These are phyloP conservation scores for Leptura quadrifasciata DNA, from an alignment of 2,888 invertebrate species.

Conservation along the genomic window DNA sequence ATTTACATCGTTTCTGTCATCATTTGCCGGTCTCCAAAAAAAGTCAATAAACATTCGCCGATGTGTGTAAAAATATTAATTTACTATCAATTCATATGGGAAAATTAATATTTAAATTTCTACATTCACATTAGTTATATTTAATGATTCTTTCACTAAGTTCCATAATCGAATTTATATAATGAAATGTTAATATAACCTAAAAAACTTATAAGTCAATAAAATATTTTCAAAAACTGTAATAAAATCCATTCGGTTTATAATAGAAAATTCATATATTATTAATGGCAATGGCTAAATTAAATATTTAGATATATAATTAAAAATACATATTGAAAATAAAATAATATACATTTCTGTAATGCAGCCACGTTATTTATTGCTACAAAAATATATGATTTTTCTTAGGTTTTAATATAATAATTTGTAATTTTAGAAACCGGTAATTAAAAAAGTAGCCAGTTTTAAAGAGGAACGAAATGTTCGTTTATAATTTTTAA, in stretches of 20 bases:
- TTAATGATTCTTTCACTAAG: constrained; percentile 7
- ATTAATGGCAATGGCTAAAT: not conserved
- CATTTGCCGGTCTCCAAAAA: not conserved
- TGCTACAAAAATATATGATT: no score
- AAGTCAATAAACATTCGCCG: no score
- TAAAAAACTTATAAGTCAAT: constrained; percentile 19
- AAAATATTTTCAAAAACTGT: not conserved
- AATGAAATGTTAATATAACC: constrained; percentile 5
- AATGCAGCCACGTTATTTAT: no score
- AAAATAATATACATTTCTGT: no score
- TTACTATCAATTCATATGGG: not conserved
- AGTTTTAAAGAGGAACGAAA: no score
- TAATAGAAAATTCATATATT: constrained; percentile 9
- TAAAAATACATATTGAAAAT: constrained; percentile 8
- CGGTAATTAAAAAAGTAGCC: no score
- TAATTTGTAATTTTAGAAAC: no score
- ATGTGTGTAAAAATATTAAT: constrained; percentile 7
- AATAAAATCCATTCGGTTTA: not conserved
- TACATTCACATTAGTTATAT: not conserved
- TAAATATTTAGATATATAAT: constrained; percentile 16
- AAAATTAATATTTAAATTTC: constrained; percentile 7
- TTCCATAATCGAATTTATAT: not conserved
- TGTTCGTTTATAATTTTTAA: no score
- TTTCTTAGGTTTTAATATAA: no score
- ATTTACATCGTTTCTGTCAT: not conserved